phyloP scores from a whole-genome alignment of 2,113 vertebrate species.

The Cinclus mexicanus region DNA sequence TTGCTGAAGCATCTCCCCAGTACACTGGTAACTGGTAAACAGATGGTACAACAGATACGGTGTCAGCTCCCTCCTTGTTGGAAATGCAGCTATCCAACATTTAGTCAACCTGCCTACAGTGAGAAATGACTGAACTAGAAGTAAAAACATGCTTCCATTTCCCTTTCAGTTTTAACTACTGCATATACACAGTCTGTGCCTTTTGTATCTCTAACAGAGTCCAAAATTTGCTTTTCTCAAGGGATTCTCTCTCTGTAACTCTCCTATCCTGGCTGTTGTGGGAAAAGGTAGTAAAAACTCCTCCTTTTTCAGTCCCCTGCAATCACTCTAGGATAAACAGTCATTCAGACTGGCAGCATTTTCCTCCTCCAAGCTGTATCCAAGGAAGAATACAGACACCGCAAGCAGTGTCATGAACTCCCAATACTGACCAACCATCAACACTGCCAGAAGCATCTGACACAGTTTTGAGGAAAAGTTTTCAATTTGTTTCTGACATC shows the following conservation, averaged over 20 bases:
- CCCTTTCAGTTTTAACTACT: constrained; percentile 27
- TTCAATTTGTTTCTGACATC: neutral
- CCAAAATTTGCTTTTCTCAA: neutral
- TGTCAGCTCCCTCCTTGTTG: constrained; percentile 28
- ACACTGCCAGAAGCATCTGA: neutral
- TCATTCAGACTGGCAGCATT: neutral
- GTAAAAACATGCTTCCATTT: constrained; percentile 21
- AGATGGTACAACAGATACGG: constrained; percentile 19
- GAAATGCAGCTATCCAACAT: constrained; percentile 35
- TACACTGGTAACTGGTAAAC: constrained; percentile 18
- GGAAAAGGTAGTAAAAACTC: constrained; percentile 26
- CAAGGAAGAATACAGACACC: neutral
- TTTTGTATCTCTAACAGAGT: neutral
- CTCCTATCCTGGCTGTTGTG: neutral
- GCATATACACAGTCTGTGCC: neutral
- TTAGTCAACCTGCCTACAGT: constrained; percentile 20
- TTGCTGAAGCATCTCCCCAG: neutral
- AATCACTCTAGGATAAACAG: constrained; percentile 24
- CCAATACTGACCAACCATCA: neutral
- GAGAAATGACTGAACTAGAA: constrained; percentile 20
- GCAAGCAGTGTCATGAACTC: constrained; percentile 6
- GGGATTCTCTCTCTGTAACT: neutral
- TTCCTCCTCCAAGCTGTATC: neutral
- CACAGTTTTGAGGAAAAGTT: neutral
- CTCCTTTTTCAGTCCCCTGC: neutral